These are phyloP conservation scores for Pseudomugil tenellus DNA, from an alignment of 2,797 vertebrate genomes.

Conservation along the genomic window DNA sequence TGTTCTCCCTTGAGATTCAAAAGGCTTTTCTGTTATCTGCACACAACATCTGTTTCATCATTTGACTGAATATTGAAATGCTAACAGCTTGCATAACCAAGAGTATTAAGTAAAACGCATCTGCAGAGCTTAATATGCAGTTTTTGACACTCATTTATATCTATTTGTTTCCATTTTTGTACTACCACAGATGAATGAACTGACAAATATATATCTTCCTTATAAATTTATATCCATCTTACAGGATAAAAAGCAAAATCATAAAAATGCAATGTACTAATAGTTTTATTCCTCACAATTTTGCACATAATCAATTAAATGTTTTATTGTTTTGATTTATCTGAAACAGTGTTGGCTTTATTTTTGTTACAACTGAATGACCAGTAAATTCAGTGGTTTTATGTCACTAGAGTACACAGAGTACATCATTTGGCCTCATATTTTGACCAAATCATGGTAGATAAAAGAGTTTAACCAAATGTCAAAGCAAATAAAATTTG, in stretches of 20 bases:
- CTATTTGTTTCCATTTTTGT: constrained; percentile 10
- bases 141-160: constrained; percentile 5
- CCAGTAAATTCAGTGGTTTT: background rate
- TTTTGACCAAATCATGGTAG: background rate
- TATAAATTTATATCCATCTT: background rate
- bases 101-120: constrained; percentile 26
- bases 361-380: background rate
- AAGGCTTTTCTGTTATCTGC: constrained; percentile 23
- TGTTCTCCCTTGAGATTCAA: constrained; percentile 34
- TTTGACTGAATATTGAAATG: constrained; percentile 34
- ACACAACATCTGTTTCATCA: constrained; percentile 33
- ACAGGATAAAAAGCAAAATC: background rate
- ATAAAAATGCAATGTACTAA: background rate
- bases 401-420: no score
- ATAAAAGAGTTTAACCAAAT: background rate
- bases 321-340: background rate
- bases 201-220: background rate
- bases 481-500: background rate
- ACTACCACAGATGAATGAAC: constrained; percentile 10
- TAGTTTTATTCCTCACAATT: constrained; percentile 7
- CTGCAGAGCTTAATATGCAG: constrained; percentile 10
- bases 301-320: background rate
- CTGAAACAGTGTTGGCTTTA: background rate
- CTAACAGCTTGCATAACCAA: constrained; percentile 10
- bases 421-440: background rate